phyloP scores from a whole-genome alignment of 2,113 vertebrate genomes.

The Neotoma lepida region DNA sequence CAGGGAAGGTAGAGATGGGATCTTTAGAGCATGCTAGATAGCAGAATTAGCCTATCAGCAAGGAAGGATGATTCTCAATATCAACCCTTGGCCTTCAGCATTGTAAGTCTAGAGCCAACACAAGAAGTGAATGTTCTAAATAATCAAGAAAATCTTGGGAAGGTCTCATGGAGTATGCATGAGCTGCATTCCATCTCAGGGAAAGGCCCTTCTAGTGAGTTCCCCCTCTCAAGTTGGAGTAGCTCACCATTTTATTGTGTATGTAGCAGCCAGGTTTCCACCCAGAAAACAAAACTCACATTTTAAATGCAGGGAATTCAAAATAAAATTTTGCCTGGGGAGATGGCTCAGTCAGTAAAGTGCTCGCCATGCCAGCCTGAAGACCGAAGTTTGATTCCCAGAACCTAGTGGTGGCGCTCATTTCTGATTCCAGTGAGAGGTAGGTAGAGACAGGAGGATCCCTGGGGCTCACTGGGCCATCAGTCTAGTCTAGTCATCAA shows the following conservation, averaged over 20 bases:
- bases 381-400: neutral
- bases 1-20: neutral
- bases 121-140: neutral
- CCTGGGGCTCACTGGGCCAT: neutral
- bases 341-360: neutral
- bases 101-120: neutral
- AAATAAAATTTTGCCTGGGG: neutral
- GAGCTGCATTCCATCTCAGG: neutral
- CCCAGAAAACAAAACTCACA: neutral
- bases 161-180: neutral
- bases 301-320: slow-evolving; percentile 3
- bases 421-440: neutral
- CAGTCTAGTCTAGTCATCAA: neutral
- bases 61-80: neutral
- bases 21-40: neutral
- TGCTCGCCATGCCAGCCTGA: neutral
- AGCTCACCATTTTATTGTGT: neutral
- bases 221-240: neutral
- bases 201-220: neutral
- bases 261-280: slow-evolving; percentile 15
- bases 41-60: neutral
- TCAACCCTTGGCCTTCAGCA: neutral
- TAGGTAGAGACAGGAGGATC: neutral
- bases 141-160: neutral
- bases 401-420: neutral